phyloP scores from a whole-genome alignment of 2,888 invertebrate genomes.

The Aromia moschata region DNA sequence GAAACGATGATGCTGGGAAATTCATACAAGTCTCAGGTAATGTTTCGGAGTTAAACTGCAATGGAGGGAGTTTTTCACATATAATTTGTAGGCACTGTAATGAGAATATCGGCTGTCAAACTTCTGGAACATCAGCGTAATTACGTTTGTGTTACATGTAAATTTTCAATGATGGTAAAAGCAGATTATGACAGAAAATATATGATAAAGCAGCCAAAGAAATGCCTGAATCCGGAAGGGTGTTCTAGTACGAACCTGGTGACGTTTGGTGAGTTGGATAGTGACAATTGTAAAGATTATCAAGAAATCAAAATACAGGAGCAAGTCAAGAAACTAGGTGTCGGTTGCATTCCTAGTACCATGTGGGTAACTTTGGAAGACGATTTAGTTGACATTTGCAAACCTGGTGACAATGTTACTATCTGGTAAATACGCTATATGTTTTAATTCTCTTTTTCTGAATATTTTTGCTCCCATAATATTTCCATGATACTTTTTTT shows the following conservation, averaged over 20 bases:
- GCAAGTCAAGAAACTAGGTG: conserved; percentile 75
- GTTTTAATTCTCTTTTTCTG: conserved; percentile 4
- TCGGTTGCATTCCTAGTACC: conserved; percentile 78
- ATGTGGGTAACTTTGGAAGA: conserved; percentile 83
- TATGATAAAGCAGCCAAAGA: conserved; percentile 62
- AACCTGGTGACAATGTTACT: conserved; percentile 88
- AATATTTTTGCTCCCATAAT: too few species aligned
- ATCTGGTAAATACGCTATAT: conserved; percentile 70
- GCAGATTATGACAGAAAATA: conserved; percentile 71
- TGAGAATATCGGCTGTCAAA: conserved; percentile 77
- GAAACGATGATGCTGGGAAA: conserved; percentile 74
- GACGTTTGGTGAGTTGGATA: conserved; percentile 67
- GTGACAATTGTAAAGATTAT: conserved; percentile 79
- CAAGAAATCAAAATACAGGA: conserved; percentile 90
- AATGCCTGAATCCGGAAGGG: conserved; percentile 67
- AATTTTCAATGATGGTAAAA: conserved; percentile 71
- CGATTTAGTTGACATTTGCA: conserved; percentile 86
- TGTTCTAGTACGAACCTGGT: conserved; percentile 68
- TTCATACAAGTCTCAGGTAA: conserved; percentile 78
- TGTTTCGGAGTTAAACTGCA: too few species aligned
- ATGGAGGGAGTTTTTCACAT: too few species aligned
- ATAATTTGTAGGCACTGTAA: conserved; percentile 74
- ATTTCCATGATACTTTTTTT: too few species aligned
- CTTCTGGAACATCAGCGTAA: conserved; percentile 79
- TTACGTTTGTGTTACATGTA: conserved; percentile 82